Percentiles rank a stretch among this genome's conserved stretches.
These are phyloP conservation scores for Falcaria lacertinaria DNA, from an alignment of 2,888 invertebrate species.

Conservation along the genomic window DNA sequence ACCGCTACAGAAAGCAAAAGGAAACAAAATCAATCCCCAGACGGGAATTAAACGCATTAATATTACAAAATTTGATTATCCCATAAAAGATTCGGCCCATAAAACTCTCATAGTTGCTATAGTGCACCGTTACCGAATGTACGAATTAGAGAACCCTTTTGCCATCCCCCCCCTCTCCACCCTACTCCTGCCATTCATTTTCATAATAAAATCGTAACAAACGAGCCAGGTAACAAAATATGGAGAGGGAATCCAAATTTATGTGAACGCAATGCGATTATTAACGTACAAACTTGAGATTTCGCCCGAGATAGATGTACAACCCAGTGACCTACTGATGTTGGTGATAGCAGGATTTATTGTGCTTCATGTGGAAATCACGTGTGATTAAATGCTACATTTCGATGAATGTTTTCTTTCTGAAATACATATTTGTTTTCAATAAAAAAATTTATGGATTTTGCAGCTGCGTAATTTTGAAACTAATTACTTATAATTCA, in stretches of 20 bases:
- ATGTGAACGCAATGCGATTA: slow-evolving; percentile 63
- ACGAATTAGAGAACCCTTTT: slow-evolving; percentile 78
- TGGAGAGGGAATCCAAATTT: slow-evolving; percentile 73
- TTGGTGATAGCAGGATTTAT: neutral
- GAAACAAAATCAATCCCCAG: slow-evolving; percentile 55
- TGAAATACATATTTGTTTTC: too few relatives aligned
- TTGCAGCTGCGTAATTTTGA: too few relatives aligned
- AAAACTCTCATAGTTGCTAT: slow-evolving; percentile 74
- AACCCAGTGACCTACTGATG: slow-evolving; percentile 1
- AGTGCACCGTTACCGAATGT: slow-evolving; percentile 66
- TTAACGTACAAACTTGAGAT: slow-evolving; percentile 65
- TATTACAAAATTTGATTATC: slow-evolving; percentile 79
- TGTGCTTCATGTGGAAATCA: neutral
- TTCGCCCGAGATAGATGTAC: slow-evolving; percentile 30
- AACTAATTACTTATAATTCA: too few relatives aligned
- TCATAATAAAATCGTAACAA: slow-evolving; percentile 80
- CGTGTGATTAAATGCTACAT: too few relatives aligned
- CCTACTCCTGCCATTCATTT: slow-evolving; percentile 73
- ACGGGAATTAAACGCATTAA: slow-evolving; percentile 70
- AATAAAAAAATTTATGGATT: too few relatives aligned
- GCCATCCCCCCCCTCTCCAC: slow-evolving; percentile 45
- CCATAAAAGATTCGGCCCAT: slow-evolving; percentile 77
- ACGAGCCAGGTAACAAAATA: slow-evolving; percentile 77
- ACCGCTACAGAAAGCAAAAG: slow-evolving; percentile 9
- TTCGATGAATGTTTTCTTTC: too few relatives aligned